phyloP scores from a whole-genome alignment of 2,797 vertebrate species.

The Acanthurus lineatus region DNA sequence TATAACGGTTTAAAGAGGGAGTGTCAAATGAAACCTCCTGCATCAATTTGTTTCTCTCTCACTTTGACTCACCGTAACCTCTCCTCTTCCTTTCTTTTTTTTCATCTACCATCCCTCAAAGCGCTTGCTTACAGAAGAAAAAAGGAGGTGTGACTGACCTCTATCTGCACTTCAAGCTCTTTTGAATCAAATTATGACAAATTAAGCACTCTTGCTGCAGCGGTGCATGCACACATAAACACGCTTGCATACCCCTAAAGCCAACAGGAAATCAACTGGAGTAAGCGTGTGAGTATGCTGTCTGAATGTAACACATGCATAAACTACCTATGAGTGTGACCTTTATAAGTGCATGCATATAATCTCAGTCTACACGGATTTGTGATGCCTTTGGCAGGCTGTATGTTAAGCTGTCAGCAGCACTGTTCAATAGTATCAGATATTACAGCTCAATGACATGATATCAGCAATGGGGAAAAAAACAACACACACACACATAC shows the following conservation, averaged over 20 bases:
- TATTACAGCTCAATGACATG: constrained; percentile 25
- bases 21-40: constrained; percentile 50
- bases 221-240: constrained; percentile 7
- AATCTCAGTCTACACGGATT: constrained; percentile 4
- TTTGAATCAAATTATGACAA: constrained; percentile 48
- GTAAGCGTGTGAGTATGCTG: neutral
- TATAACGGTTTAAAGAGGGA: constrained; percentile 63
- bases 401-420: constrained; percentile 15
- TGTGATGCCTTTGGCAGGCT: constrained; percentile 14
- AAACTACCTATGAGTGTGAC: constrained; percentile 7
- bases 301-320: neutral
- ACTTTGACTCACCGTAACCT: constrained; percentile 56
- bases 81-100: constrained; percentile 47
- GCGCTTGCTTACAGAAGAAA: neutral
- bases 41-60: constrained; percentile 38
- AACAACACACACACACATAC: neutral
- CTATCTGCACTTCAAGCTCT: constrained; percentile 56
- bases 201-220: constrained; percentile 37
- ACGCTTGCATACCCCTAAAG: neutral
- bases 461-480: constrained; percentile 20
- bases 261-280: constrained; percentile 29
- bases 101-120: constrained; percentile 7
- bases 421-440: constrained; percentile 5
- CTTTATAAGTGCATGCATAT: neutral
- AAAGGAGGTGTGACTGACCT: constrained; percentile 52